Evolutionary conservation across 1,140 invertebrate genomes (phyloP).

Genomic region (Drosophila sp.): DNA sequence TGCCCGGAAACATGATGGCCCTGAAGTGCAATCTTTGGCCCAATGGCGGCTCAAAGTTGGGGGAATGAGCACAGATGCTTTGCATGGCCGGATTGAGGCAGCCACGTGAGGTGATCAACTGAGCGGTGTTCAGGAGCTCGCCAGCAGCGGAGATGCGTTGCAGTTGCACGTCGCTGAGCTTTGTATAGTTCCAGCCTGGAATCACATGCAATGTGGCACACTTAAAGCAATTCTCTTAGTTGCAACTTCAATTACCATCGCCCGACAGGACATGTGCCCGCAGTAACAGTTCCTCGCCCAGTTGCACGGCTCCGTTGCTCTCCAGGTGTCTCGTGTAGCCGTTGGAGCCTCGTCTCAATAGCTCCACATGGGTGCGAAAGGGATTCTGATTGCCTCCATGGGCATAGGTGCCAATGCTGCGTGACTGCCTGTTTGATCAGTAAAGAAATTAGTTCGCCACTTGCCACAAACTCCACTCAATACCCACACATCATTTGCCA

Average conservation of each 20-base stretch:
- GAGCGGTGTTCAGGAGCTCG: constrained; percentile 84
- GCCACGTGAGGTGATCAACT: constrained; percentile 86
- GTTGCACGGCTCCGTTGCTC: constrained; percentile 86
- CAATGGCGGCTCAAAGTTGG: constrained; percentile 84
- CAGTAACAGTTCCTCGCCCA: constrained; percentile 89
- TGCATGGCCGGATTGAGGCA: constrained; percentile 87
- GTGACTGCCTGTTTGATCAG: constrained; percentile 63
- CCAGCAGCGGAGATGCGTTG: constrained; percentile 81
- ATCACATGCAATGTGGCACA: neutral
- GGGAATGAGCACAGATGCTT: constrained; percentile 86
- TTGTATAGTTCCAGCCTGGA: constrained; percentile 87
- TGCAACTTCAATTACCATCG: constrained; percentile 85
- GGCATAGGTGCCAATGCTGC: constrained; percentile 85
- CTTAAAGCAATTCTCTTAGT: neutral
- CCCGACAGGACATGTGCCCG: constrained; percentile 86
- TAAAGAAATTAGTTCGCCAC: neutral
- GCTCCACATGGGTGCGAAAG: constrained; percentile 87
- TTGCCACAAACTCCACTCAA: constrained; percentile 14
- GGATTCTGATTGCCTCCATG: constrained; percentile 86
- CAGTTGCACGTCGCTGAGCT: constrained; percentile 87
- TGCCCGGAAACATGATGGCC: constrained; percentile 89
- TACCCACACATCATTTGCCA: constrained; percentile 84
- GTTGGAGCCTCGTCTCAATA: constrained; percentile 86
- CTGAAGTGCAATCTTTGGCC: constrained; percentile 85
- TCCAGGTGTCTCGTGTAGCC: constrained; percentile 86